These are phyloP conservation scores for Protomyctophum bolini DNA, from an alignment of 2,113 vertebrate species.

Conservation along the genomic window DNA sequence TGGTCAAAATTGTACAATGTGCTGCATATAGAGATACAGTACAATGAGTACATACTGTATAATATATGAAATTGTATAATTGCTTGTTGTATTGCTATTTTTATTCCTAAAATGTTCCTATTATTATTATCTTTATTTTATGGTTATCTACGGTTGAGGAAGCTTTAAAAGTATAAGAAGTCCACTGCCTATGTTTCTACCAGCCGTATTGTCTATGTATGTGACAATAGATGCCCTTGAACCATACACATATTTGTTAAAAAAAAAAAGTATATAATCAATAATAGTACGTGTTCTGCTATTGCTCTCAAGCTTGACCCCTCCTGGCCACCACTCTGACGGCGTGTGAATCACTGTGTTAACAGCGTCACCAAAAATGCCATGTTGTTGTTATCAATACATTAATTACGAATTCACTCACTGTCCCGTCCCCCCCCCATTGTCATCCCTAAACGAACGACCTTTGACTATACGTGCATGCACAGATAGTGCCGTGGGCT, in stretches of 20 bases:
- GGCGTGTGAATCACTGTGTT: slow-evolving; percentile 43
- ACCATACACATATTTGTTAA: background rate
- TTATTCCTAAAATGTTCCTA: too few relatives aligned
- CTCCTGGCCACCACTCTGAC: slow-evolving; percentile 22
- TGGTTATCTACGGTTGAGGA: background rate
- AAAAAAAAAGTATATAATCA: background rate
- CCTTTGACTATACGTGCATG: slow-evolving; percentile 66
- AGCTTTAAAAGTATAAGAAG: background rate
- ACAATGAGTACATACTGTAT: too few relatives aligned
- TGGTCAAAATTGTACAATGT: too few relatives aligned
- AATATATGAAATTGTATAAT: too few relatives aligned
- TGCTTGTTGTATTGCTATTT: too few relatives aligned
- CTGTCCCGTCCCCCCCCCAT: slow-evolving; percentile 42
- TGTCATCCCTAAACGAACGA: slow-evolving; percentile 70
- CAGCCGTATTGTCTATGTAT: too few relatives aligned
- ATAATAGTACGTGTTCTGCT: slow-evolving; percentile 36
- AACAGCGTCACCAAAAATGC: slow-evolving; percentile 65
- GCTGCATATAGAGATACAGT: too few relatives aligned
- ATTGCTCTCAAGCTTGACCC: slow-evolving; percentile 40
- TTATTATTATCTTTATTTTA: background rate
- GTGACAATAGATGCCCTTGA: too few relatives aligned
- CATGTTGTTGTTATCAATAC: slow-evolving; percentile 67
- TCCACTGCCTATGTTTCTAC: background rate
- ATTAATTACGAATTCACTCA: slow-evolving; percentile 74
- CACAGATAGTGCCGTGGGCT: slow-evolving; percentile 63